These are phyloP conservation scores for Ptychobarbus kaznakovi DNA, from an alignment of 2,797 vertebrate genomes.

Conservation along the genomic window DNA sequence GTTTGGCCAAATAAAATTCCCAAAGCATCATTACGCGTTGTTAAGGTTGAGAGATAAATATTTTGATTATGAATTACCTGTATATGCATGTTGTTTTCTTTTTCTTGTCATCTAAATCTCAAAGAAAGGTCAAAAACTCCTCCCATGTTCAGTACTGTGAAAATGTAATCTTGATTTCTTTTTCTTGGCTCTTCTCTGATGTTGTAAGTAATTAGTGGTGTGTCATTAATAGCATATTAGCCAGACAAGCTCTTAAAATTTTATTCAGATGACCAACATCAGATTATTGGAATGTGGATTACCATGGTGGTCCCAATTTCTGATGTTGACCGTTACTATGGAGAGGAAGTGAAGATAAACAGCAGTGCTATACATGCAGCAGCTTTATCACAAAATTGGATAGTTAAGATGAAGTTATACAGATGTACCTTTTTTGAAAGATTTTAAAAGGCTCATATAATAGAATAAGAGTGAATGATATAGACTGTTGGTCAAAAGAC, in stretches of 20 bases:
- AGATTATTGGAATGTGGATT: conserved; percentile 40
- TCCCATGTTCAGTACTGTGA: not conserved
- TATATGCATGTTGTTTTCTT: not conserved
- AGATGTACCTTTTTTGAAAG: conserved; percentile 1
- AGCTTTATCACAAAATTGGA: not conserved
- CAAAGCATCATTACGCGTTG: not conserved
- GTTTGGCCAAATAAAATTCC: conserved; percentile 20
- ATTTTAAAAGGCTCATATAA: not conserved
- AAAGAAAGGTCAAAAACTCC: conserved; percentile 11
- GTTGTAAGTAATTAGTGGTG: conserved; percentile 20
- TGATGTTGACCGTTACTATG: conserved; percentile 16
- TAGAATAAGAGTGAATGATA: conserved; percentile 1
- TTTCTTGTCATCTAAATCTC: conserved; percentile 24
- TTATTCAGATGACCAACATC: conserved; percentile 37
- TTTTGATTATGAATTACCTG: conserved; percentile 22
- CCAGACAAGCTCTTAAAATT: conserved; percentile 28
- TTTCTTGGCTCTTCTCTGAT: conserved; percentile 19
- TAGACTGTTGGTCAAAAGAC: not conserved
- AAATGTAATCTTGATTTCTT: conserved; percentile 9
- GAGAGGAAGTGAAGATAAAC: not conserved
- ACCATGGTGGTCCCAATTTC: conserved; percentile 4
- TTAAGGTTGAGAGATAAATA: conserved; percentile 21
- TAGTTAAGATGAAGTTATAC: not conserved
- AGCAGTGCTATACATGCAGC: not conserved
- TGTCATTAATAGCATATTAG: conserved; percentile 46